Evolutionary conservation across 1,140 invertebrate species (phyloP).

Genomic region (Lethrus apterus): DNA sequence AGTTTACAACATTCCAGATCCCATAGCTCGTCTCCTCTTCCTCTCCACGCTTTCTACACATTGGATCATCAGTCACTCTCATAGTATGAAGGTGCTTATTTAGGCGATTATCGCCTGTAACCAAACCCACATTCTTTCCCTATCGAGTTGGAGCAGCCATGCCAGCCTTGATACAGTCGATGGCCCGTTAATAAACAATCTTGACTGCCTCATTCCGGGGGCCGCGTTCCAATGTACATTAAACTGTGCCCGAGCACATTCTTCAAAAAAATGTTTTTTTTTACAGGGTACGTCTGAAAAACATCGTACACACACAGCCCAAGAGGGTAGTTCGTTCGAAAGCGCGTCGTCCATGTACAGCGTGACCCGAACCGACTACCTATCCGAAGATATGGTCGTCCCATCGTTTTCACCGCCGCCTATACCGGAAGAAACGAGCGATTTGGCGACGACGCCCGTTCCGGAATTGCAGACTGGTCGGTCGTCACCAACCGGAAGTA

Average conservation of each 20-base stretch:
- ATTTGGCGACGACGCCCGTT: conserved; percentile 43
- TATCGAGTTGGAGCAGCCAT: too few relatives aligned
- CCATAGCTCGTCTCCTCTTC: too few relatives aligned
- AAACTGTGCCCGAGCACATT: background rate
- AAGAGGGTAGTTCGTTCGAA: conserved; percentile 71
- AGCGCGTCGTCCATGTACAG: conserved; percentile 73
- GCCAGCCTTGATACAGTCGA: too few relatives aligned
- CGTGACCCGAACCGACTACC: conserved; percentile 60
- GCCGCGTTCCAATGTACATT: too few relatives aligned
- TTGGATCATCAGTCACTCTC: too few relatives aligned
- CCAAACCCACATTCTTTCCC: too few relatives aligned
- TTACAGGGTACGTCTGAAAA: conserved; percentile 16
- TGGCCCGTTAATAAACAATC: too few relatives aligned
- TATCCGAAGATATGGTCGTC: conserved; percentile 50
- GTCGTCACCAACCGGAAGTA: conserved; percentile 49
- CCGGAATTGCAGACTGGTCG: conserved; percentile 36
- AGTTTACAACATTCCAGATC: too few relatives aligned
- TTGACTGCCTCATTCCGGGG: too few relatives aligned
- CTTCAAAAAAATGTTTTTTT: background rate
- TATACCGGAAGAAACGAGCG: conserved; percentile 46
- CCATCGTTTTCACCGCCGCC: conserved; percentile 41
- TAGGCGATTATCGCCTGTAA: too few relatives aligned
- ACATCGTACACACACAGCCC: conserved; percentile 11
- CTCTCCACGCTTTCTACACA: too few relatives aligned
- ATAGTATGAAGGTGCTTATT: too few relatives aligned